These are phyloP conservation scores for Lagopus leucura DNA, from an alignment of 2,113 vertebrate genomes.

Conservation along the genomic window DNA sequence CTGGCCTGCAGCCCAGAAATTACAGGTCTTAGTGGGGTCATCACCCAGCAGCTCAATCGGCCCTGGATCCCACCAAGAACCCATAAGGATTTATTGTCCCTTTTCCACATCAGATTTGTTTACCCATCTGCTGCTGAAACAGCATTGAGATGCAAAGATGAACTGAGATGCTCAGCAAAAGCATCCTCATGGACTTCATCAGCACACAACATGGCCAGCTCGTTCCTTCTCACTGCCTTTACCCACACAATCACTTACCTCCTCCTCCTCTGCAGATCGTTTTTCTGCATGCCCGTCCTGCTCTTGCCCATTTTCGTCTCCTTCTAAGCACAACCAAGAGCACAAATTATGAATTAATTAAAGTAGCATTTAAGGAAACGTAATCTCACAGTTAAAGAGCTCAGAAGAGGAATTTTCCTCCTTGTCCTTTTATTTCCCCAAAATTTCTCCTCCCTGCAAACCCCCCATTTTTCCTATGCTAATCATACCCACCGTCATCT, in stretches of 20 bases:
- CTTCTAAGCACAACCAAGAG: constrained; percentile 69
- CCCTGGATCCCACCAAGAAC: neutral
- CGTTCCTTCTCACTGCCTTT: neutral
- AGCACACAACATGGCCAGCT: neutral
- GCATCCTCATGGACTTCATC: neutral
- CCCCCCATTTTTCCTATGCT: neutral
- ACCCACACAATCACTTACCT: constrained; percentile 56
- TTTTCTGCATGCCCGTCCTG: constrained; percentile 81
- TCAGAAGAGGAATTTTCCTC: neutral
- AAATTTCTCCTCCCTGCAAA: neutral
- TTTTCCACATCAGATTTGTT: neutral
- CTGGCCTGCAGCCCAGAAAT: neutral
- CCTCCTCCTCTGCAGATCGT: constrained; percentile 82
- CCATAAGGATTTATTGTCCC: neutral
- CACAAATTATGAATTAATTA: neutral
- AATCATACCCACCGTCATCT: constrained; percentile 73
- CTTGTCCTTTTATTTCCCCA: neutral
- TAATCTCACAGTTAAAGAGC: neutral
- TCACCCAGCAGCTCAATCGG: accelerated
- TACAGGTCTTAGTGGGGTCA: neutral
- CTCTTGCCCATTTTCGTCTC: constrained; percentile 79
- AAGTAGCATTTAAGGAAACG: neutral
- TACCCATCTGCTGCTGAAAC: neutral
- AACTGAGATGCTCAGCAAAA: neutral
- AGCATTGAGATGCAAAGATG: neutral